These are phyloP conservation scores for Blastobasis lacticolella DNA, from an alignment of 2,888 invertebrate genomes.

Conservation along the genomic window DNA sequence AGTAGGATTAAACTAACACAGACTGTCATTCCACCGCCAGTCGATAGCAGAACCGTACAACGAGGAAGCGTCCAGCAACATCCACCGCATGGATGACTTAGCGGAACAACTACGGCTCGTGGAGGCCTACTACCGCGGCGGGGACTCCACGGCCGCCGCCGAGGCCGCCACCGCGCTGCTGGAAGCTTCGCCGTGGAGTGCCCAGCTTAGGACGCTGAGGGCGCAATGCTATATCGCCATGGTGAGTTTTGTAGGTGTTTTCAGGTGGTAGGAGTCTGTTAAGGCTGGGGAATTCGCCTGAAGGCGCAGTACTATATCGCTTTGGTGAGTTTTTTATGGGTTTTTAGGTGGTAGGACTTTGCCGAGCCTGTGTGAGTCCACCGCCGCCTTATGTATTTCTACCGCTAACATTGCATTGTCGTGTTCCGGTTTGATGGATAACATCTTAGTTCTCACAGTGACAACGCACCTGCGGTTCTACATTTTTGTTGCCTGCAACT, in stretches of 20 bases:
- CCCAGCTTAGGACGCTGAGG: constrained; percentile 85
- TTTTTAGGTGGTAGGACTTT: background rate
- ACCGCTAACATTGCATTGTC: too few species aligned
- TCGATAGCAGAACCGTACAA: constrained; percentile 81
- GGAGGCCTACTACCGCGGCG: constrained; percentile 67
- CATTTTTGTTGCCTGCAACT: too few species aligned
- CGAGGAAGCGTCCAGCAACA: constrained; percentile 81
- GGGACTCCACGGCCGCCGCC: constrained; percentile 72
- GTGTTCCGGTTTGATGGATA: too few species aligned
- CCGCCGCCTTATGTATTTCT: too few species aligned
- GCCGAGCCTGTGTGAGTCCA: background rate
- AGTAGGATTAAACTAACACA: too few species aligned
- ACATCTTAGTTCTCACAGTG: too few species aligned
- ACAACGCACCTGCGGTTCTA: too few species aligned
- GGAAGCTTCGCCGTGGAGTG: constrained; percentile 93
- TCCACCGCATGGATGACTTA: constrained; percentile 77
- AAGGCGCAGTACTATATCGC: background rate
- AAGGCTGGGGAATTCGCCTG: background rate
- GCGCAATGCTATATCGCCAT: constrained; percentile 87
- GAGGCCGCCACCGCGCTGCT: constrained; percentile 77
- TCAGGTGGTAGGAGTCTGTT: background rate
- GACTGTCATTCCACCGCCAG: constrained; percentile 21
- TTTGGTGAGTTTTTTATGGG: background rate
- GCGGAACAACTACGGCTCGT: constrained; percentile 77
- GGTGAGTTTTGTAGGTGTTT: constrained; percentile 26